Base-by-base conservation (phyloP, 2,888 invertebrate genomes). In the Nemoura dubitans region DNA sequence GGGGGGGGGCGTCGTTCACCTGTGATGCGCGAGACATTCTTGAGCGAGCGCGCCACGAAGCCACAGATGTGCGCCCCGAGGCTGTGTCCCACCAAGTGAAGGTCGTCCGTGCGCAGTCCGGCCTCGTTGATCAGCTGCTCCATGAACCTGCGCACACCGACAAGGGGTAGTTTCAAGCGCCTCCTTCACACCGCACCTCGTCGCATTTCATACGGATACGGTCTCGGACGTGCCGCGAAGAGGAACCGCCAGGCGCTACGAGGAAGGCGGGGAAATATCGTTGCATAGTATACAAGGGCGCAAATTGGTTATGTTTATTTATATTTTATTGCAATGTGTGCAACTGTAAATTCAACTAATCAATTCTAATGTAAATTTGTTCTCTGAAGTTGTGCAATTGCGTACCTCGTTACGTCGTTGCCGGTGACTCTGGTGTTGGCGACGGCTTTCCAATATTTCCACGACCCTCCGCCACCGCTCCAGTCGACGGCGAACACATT, bases 391-490 rank as follows among this genome's bases (percentile, higher is more conserved):
- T 36, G 36, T 36, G 10, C 5, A 36, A 6, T 10, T 21, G 59
- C 2, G 59, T 59, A 86, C 87, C 76, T 86, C 26, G 85, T 76
- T 14, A 86, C 28, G 29, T 85, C 87, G 30, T 42, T 76, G 10
- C 87, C 98, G 0, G 98, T 95, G 21, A 98, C 92, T 85, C 98
- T 93, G 25, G 97, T 97, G 90, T 98, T 98, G 0, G 98, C 97
- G 3, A 97, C 97, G 0, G 98, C 98, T 91, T 98, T 97, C 0
- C 96, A 96, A 90, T 98, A 98, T 0, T 97, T 97, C 0, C 97
- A 97, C 88, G 95, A 95, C 0, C 97, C 96, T 0, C 82, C 86
- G 36, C 86, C 86, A 10, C 86, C 86, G 88, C 96, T 94, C 98
- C 98, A 98, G 90, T 97, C 97, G 0, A 98, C 94, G 0, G 96